A percentile compares a stretch with the other conserved stretches of the same genome.
These are phyloP conservation scores for Meliscaeva auricollis DNA, from an alignment of 2,888 invertebrate genomes.

Conservation along the genomic window DNA sequence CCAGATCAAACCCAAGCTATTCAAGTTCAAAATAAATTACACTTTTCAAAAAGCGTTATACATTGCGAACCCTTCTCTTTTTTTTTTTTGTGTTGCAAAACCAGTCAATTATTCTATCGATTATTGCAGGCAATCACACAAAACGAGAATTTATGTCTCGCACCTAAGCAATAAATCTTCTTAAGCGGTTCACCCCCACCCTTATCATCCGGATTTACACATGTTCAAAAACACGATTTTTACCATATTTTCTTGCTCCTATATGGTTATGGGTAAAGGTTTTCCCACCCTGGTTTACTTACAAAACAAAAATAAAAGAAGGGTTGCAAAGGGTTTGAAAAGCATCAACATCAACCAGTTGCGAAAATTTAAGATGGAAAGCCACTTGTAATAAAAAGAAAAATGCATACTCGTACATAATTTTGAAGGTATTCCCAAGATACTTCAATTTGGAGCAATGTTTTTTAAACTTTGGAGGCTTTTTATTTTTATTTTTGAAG, in stretches of 20 bases:
- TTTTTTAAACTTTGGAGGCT: background rate
- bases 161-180: constrained; percentile 82
- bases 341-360: constrained; percentile 60
- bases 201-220: constrained; percentile 65
- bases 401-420: too few species aligned
- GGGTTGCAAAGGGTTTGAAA: constrained; percentile 61
- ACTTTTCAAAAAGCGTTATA: constrained; percentile 27
- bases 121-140: constrained; percentile 83
- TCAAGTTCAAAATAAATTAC: constrained; percentile 25
- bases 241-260: constrained; percentile 50
- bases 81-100: constrained; percentile 42
- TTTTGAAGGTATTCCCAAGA: constrained; percentile 47
- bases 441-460: constrained; percentile 48
- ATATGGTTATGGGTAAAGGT: background rate
- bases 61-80: constrained; percentile 45
- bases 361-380: constrained; percentile 41
- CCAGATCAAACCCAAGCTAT: background rate
- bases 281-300: constrained; percentile 44
- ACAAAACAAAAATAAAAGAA: constrained; percentile 20
- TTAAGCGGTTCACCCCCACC: constrained; percentile 63
- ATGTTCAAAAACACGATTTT: constrained; percentile 71
- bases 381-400: constrained; percentile 46
- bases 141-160: constrained; percentile 82
- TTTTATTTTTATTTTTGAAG: background rate
- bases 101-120: constrained; percentile 80